phyloP scores from a whole-genome alignment of 2,113 vertebrate species.

The Chlorodrepanis virens region DNA sequence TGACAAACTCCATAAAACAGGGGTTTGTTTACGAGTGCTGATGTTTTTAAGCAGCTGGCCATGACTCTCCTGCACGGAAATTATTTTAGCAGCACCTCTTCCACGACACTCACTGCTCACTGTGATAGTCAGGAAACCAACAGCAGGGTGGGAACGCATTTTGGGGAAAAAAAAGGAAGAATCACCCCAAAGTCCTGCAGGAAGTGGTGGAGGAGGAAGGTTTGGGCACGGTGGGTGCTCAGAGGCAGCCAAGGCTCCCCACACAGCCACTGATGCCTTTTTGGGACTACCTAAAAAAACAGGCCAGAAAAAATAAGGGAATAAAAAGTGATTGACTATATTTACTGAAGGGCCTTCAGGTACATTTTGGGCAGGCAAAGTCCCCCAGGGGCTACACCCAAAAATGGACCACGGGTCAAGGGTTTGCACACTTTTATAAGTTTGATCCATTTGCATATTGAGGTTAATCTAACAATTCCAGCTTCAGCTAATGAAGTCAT shows the following conservation, averaged over 20 bases:
- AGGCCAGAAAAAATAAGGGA: no score
- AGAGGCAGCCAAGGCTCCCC: not conserved
- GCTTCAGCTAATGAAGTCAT: not conserved
- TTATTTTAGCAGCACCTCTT: not conserved
- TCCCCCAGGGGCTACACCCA: no score
- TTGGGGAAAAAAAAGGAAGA: not conserved
- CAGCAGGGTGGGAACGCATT: not conserved
- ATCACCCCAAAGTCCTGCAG: not conserved
- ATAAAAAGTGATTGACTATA: fast-evolving
- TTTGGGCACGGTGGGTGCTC: not conserved
- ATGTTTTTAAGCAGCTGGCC: not conserved
- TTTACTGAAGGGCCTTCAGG: not conserved
- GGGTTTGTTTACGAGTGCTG: not conserved
- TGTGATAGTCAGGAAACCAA: not conserved
- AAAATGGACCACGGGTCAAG: no score
- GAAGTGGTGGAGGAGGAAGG: not conserved
- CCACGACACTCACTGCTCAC: not conserved
- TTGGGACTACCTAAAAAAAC: no score
- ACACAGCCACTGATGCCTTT: no score
- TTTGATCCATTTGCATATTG: no score
- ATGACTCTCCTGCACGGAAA: not conserved
- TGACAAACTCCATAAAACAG: not conserved
- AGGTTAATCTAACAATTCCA: not conserved
- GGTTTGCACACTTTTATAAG: not conserved
- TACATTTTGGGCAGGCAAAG: not conserved